These are phyloP conservation scores for Icerya purchasi DNA, from an alignment of 2,888 invertebrate genomes.

Conservation along the genomic window DNA sequence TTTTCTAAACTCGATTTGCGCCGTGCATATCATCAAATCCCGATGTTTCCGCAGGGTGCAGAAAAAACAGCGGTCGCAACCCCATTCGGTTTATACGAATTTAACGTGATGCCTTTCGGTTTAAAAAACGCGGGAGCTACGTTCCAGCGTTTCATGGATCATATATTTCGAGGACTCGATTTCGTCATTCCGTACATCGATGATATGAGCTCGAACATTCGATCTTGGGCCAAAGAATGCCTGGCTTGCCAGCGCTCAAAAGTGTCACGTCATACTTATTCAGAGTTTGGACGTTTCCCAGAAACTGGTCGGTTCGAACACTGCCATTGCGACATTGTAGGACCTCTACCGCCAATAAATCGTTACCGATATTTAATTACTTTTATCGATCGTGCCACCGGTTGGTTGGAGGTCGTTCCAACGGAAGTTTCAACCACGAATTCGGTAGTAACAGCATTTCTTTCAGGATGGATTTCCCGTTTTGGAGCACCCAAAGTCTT, in stretches of 20 bases:
- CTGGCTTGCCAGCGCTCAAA: conserved; percentile 22
- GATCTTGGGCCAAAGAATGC: conserved; percentile 21
- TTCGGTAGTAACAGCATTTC: neutral
- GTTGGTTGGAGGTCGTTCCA: conserved; percentile 6
- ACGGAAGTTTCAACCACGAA: neutral
- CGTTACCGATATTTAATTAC: conserved; percentile 20
- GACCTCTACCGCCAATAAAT: conserved; percentile 23
- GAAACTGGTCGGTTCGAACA: conserved; percentile 23
- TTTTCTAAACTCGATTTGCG: conserved; percentile 18
- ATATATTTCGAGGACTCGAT: neutral
- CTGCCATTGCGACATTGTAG: conserved; percentile 27
- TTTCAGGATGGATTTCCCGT: conserved; percentile 24
- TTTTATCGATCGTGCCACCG: conserved; percentile 1
- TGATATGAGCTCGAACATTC: conserved; percentile 19
- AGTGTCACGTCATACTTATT: conserved; percentile 19
- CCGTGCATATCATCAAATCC: conserved; percentile 21
- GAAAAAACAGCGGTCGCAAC: conserved; percentile 21
- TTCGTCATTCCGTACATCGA: conserved; percentile 20
- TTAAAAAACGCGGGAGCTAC: conserved; percentile 23
- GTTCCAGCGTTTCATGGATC: conserved; percentile 16
- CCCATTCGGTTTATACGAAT: conserved; percentile 23
- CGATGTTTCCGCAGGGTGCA: conserved; percentile 17
- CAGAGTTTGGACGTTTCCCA: conserved; percentile 17
- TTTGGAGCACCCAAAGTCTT: conserved; percentile 24
- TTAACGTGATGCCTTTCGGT: conserved; percentile 22